Evolutionary conservation across 2,113 vertebrate species (phyloP), one percentile per base, ranked within the genome.

Genomic region (Mustela lutreola): DNA sequence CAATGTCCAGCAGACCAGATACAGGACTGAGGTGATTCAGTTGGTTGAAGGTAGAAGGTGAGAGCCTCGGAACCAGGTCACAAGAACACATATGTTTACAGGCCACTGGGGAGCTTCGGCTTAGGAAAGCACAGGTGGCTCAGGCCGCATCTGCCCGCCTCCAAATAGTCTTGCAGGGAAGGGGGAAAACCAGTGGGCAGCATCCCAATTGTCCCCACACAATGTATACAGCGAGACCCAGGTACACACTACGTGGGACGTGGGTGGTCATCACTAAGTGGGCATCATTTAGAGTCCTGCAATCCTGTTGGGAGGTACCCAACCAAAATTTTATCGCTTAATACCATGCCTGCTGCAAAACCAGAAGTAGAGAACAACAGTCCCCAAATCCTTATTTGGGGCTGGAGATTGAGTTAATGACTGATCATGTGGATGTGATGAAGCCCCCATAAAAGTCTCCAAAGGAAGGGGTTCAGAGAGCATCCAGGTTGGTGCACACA

Each of bases 141-240:
- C 0, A 0, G 85, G 24, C 39, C 48, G 39, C 5, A 1, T 4
- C 21, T 22, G 1, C 5, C 70, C 0, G 65, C 22, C 33, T 92
- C 12, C 11, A 19, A 50, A 73, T 28, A 75, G 65, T 18, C 39
- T 78, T 60, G 42, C 14, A 3, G 31, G n/a, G 16, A 60, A 81
- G 21, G 75, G 15, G 11, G 33, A n/a, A 24, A 19, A 18, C 11
- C 0, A 24, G 60, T 4, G 4, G 56, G 21, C 28, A 24, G 36
- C 31, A 28, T 75, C 39, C 48, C 60, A 56, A 22, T 4, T 28
- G 26, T 0, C 50, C 7, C 18, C 0, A 2, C 56, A 88, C 75
- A 73, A 8, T 31, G 63, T 24, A 28, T 15, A 7, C 1, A 5
- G 18, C 9, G 36, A 62, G 39, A 62, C 63, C 26, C 18, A 5